Evolutionary conservation across 1,140 invertebrate genomes (phyloP).

Genomic region (Paracyclopina nana): DNA sequence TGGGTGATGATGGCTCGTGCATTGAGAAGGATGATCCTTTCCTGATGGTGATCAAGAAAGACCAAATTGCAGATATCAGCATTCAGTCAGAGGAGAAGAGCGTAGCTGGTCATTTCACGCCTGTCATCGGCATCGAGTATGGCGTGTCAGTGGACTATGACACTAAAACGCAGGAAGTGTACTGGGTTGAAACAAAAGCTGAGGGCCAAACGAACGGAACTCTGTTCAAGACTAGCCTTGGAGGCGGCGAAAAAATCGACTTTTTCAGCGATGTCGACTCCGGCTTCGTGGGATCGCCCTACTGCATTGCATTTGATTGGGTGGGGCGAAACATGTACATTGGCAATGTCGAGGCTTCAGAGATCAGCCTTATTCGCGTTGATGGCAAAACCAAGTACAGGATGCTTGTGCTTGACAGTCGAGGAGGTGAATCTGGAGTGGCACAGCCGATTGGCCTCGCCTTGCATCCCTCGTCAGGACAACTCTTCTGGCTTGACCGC

Average conservation of each 20-base stretch:
- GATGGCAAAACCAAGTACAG: conserved; percentile 62
- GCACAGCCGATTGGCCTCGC: conserved; percentile 66
- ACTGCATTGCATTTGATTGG: conserved; percentile 86
- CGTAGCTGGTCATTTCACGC: conserved; percentile 52
- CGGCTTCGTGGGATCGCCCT: conserved; percentile 71
- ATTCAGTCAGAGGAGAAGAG: conserved; percentile 45
- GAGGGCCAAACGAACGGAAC: conserved; percentile 45
- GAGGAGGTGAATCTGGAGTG: conserved; percentile 64
- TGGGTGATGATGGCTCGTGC: conserved; percentile 46
- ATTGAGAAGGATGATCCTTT: conserved; percentile 60
- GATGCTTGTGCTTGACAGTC: conserved; percentile 71
- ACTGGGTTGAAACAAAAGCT: conserved; percentile 39
- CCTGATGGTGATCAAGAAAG: conserved; percentile 71
- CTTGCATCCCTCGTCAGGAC: conserved; percentile 74
- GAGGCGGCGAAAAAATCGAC: conserved; percentile 63
- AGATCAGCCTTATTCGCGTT: conserved; percentile 73
- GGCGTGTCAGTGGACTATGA: conserved; percentile 82
- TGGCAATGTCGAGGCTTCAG: conserved; percentile 71
- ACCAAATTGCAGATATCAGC: conserved; percentile 64
- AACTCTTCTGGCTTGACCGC: conserved; percentile 87
- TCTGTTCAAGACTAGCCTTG: conserved; percentile 58
- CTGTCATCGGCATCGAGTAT: conserved; percentile 72
- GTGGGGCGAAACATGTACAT: conserved; percentile 82
- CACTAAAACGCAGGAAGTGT: conserved; percentile 42
- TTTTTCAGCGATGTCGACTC: conserved; percentile 46